Conservation (phyloP, 1,140 invertebrate genomes). For the Zelostemma sp. region DNA sequence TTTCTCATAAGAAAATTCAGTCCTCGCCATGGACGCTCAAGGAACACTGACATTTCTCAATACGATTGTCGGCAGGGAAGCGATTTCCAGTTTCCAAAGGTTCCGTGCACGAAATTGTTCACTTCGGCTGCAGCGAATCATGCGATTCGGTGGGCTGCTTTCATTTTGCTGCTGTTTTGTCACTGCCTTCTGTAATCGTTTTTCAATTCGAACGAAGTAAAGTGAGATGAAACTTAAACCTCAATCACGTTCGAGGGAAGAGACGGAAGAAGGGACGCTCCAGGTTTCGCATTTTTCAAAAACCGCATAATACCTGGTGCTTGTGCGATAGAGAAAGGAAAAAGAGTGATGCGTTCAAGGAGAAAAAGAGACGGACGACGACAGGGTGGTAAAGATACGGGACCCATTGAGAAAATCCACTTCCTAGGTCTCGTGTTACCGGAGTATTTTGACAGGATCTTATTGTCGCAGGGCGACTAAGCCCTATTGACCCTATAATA, state of each 20-base stretch:
- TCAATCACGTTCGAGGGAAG: slow-evolving; percentile 46
- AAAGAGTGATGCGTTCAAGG: slow-evolving; percentile 16
- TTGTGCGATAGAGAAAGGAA: slow-evolving; percentile 38
- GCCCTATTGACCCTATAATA: slow-evolving; percentile 70
- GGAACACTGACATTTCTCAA: no score
- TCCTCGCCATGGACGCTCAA: no score
- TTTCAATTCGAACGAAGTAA: slow-evolving; percentile 10
- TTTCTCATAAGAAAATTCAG: no score
- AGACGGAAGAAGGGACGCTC: slow-evolving; percentile 16
- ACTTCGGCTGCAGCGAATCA: slow-evolving; percentile 46
- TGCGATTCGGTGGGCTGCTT: slow-evolving; percentile 46
- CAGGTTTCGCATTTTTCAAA: slow-evolving; percentile 63
- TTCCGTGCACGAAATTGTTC: slow-evolving; percentile 50
- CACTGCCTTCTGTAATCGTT: slow-evolving; percentile 30
- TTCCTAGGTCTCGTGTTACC: slow-evolving; percentile 69
- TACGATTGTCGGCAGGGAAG: background rate
- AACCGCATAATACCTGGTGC: slow-evolving; percentile 50
- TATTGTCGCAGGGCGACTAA: slow-evolving; percentile 66
- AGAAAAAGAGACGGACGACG: slow-evolving; percentile 26
- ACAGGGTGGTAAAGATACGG: slow-evolving; percentile 32
- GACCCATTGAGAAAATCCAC: slow-evolving; percentile 67
- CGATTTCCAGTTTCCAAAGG: background rate
- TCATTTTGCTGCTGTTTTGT: slow-evolving; percentile 33
- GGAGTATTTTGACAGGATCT: slow-evolving; percentile 70
- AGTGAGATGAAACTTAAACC: slow-evolving; percentile 62